Base-by-base conservation (phyloP, 2,888 invertebrate species). In the Plebejus melissa region DNA sequence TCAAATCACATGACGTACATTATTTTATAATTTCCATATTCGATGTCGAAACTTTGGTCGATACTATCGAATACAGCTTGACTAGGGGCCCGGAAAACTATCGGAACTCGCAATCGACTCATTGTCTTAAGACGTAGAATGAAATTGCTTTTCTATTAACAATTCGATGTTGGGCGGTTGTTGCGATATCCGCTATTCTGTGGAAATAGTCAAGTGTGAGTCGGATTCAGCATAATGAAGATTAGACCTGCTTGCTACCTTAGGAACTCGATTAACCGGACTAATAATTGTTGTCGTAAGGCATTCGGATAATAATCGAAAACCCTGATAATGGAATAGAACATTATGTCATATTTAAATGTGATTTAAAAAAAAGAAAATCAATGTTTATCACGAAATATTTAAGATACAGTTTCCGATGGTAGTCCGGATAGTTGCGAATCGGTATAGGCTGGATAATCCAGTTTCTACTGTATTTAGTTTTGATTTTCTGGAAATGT, bases 121-220 rank as follows among this genome's bases (percentile, higher is more conserved):
- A 65, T 65, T 65, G 65, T 65, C 32, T 65, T 65, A 65, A 36
- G 65, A 65, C 11, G 60, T 11, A 16, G 60, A 60, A 60, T 60
- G 60, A 60, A 60, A 65, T 36, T 65, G 65, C 65, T 65, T 65
- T 11, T 36, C 36, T 32, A 65, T 36, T 65, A 36, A 65, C 60
- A 32, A 65, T 65, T 65, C 60, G 11, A 65, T 13, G 65, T 32
- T 65, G 65, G 32, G 32, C 65, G 65, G 65, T 60, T 65, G 13
- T 65, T 65, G 65, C 65, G 32, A 65, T 36, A 65, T 32, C 13
- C 32, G 36, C 32, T 65, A 60, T 60, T 60, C 28, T 60, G 9
- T 28, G 28, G 22, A 60, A 7, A 28, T 9, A 11, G 58, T 58
- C 22, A 58, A 60, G 28, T 28, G 11, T 4, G 60, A 60, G 28